Percentiles rank a stretch among this genome's conserved stretches.
Conservation (phyloP, 2,113 vertebrate species). For the Tupaia tana region DNA sequence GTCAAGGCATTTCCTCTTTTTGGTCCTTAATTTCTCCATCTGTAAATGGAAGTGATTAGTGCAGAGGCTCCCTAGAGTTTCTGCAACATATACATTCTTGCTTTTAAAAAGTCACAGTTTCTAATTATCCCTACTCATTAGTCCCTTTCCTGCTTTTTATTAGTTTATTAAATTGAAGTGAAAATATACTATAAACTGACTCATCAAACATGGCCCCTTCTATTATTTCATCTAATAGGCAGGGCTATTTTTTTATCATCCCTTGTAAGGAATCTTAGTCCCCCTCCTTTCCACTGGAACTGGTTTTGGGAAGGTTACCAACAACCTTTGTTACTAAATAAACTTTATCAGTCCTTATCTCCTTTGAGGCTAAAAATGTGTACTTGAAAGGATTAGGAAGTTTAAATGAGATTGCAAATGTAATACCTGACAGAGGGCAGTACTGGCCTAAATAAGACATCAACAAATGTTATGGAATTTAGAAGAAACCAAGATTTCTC, state of each 20-base stretch:
- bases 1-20: conserved; percentile 1
- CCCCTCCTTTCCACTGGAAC: not conserved
- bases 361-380: conserved; percentile 13
- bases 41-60: not conserved
- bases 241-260: not conserved
- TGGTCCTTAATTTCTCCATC: not conserved
- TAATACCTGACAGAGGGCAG: not conserved
- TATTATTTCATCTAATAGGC: not conserved
- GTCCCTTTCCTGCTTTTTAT: not conserved
- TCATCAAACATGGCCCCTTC: not conserved
- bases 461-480: not conserved
- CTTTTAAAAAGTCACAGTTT: conserved; percentile 29
- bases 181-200: conserved; percentile 16
- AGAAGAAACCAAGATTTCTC: conserved; percentile 1
- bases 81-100: conserved; percentile 40
- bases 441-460: conserved; percentile 25
- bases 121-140: not conserved
- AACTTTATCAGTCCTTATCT: conserved; percentile 27
- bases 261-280: not conserved
- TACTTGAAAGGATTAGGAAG: conserved; percentile 12
- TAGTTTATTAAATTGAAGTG: not conserved
- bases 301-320: not conserved
- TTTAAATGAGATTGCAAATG: conserved; percentile 4
- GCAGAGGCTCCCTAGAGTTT: not conserved
- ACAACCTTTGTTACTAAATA: not conserved